These are phyloP conservation scores for Callithrix jacchus DNA, from an alignment of 2,113 vertebrate species.

Conservation along the genomic window DNA sequence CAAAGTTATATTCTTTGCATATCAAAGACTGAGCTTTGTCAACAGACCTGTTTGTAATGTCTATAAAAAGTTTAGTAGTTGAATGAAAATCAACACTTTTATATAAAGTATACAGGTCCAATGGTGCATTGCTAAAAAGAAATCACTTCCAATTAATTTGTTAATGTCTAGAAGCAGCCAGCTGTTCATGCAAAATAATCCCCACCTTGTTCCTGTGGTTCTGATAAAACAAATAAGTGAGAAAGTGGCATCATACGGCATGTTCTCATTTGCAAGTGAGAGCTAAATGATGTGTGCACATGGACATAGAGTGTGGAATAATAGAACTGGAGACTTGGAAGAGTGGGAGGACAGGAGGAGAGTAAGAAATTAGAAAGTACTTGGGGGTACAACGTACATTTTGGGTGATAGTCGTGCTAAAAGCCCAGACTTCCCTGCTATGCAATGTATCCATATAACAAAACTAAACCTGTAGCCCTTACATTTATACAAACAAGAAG, in stretches of 20 bases:
- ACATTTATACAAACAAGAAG: background rate
- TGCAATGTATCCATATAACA: background rate
- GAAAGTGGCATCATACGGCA: conserved; percentile 10
- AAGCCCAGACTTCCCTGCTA: background rate
- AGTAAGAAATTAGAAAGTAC: background rate
- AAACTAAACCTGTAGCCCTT: background rate
- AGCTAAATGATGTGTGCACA: background rate
- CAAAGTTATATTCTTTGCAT: background rate
- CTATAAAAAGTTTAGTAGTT: conserved; percentile 40
- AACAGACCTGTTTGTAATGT: conserved; percentile 11
- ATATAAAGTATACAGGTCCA: conserved; percentile 8
- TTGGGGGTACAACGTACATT: background rate
- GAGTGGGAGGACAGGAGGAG: background rate
- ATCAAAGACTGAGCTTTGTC: conserved; percentile 31
- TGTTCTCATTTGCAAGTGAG: background rate
- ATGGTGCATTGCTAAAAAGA: background rate
- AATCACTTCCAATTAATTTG: conserved; percentile 55
- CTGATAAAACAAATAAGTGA: background rate
- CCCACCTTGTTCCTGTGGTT: background rate
- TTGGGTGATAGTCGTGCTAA: background rate
- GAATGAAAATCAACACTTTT: conserved; percentile 63
- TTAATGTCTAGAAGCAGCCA: conserved; percentile 8
- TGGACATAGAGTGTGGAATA: background rate
- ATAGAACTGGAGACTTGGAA: background rate
- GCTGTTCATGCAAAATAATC: background rate